phyloP scores from a whole-genome alignment of 2,888 invertebrate genomes.

The Agriopis leucophaearia region DNA sequence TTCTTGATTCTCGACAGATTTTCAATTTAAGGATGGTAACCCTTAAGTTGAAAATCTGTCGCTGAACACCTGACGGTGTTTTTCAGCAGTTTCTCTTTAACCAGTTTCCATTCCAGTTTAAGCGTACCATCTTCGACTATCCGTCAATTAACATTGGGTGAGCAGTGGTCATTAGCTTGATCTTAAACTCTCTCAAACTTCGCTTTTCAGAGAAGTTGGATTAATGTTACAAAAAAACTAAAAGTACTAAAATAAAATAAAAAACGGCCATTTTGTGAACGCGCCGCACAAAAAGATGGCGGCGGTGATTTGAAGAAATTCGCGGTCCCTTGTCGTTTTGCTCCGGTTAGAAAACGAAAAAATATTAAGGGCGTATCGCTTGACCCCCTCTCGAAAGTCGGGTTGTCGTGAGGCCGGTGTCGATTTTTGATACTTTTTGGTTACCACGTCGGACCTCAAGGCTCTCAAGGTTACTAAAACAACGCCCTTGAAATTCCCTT shows the following conservation, averaged over 20 bases:
- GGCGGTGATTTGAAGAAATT: conserved; percentile 58
- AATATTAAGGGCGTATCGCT: conserved; percentile 57
- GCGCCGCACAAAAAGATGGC: conserved; percentile 41
- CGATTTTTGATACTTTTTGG: conserved; percentile 54
- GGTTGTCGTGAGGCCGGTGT: conserved; percentile 48
- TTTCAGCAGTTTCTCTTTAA: too few relatives aligned
- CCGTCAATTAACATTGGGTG: too few relatives aligned
- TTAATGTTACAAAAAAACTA: too few relatives aligned
- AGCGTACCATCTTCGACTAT: too few relatives aligned
- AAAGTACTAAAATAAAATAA: not conserved
- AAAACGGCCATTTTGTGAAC: conserved; percentile 55
- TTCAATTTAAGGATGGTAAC: too few relatives aligned
- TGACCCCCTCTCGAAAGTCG: conserved; percentile 63
- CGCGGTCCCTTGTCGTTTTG: conserved; percentile 52
- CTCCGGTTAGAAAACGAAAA: conserved; percentile 51
- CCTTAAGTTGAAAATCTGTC: too few relatives aligned
- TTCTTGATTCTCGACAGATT: too few relatives aligned
- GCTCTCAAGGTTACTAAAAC: conserved; percentile 42
- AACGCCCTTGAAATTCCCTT: conserved; percentile 34
- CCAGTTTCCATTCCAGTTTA: too few relatives aligned
- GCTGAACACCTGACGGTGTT: too few relatives aligned
- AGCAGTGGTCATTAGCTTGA: too few relatives aligned
- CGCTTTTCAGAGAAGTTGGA: too few relatives aligned
- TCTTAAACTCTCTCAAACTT: too few relatives aligned
- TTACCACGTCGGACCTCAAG: conserved; percentile 21